phyloP scores from a whole-genome alignment of 1,140 invertebrate species.

The Platorchestia sp. region DNA sequence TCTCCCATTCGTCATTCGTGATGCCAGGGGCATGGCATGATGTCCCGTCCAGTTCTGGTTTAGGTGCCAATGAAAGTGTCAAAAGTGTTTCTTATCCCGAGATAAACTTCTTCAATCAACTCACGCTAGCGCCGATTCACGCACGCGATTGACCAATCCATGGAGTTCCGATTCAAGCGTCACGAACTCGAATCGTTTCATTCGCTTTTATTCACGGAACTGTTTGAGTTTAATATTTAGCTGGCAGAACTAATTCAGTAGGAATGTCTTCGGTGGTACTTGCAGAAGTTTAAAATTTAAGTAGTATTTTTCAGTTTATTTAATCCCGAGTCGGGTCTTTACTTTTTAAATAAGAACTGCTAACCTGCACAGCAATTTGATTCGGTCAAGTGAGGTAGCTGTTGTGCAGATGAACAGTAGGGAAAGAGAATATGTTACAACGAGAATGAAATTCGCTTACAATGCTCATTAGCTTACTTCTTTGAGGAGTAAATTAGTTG shows the following conservation, averaged over 20 bases:
- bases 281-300: neutral
- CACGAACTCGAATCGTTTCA: neutral
- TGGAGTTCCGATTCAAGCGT: neutral
- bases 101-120: conserved; percentile 31
- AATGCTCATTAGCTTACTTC: too few relatives aligned
- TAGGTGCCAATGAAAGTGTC: conserved; percentile 42
- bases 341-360: neutral
- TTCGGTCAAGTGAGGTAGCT: too few relatives aligned
- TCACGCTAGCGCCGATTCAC: neutral
- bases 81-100: conserved; percentile 17
- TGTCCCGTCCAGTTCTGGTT: neutral
- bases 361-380: too few relatives aligned
- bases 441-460: too few relatives aligned
- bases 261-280: neutral
- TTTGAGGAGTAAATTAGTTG: neutral
- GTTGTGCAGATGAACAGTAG: too few relatives aligned
- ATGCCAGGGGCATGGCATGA: neutral
- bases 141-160: conserved; percentile 18
- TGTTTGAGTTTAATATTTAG: neutral
- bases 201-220: neutral
- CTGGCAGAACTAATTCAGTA: neutral
- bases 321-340: neutral
- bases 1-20: neutral
- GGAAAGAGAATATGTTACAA: too few relatives aligned
- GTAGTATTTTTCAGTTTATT: neutral